These are phyloP conservation scores for Polypedilum vanderplanki DNA, from an alignment of 1,140 invertebrate species.

Conservation along the genomic window DNA sequence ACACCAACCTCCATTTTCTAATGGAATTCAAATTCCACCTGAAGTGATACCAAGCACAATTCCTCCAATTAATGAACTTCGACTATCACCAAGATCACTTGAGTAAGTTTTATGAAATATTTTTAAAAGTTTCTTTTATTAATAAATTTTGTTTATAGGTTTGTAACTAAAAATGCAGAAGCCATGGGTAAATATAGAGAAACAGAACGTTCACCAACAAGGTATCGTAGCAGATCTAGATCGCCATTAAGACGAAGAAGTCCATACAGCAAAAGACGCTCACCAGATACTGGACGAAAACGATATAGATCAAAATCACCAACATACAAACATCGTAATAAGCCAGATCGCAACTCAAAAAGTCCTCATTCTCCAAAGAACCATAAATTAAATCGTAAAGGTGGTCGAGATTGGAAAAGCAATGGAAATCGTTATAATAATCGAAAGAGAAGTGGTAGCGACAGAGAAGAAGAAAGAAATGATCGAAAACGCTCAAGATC, in stretches of 20 bases:
- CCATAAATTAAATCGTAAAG: not conserved
- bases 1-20: not conserved
- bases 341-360: not conserved
- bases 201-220: not conserved
- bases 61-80: not conserved
- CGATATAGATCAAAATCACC: slow-evolving; percentile 7
- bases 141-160: not conserved
- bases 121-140: not conserved
- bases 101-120: not conserved
- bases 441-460: not conserved
- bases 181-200: not conserved
- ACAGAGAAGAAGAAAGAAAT: not conserved
- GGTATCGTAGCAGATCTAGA: not conserved
- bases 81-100: not conserved
- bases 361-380: slow-evolving; percentile 6
- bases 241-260: not conserved
- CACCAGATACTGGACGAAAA: not conserved
- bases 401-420: not conserved
- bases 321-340: not conserved
- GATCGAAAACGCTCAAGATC: slow-evolving; percentile 7
- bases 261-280: not conserved
- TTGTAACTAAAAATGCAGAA: not conserved
- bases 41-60: not conserved
- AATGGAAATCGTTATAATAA: not conserved
- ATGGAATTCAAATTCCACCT: no score